Conservation (phyloP, 2,888 invertebrate species). For the Amphipyra tragopoginis region DNA sequence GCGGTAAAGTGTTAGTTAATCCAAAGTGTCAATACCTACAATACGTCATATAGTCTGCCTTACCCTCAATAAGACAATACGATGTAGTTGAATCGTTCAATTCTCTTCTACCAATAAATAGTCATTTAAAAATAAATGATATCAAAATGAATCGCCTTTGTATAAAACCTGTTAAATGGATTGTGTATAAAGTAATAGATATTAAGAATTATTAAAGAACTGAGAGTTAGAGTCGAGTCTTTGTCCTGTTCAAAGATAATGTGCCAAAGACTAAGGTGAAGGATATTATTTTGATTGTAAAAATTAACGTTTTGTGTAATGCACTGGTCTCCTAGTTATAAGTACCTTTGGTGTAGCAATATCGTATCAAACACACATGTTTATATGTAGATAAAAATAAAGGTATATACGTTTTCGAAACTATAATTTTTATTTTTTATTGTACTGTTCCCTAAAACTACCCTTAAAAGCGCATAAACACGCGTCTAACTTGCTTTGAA, state of each 20-base stretch:
- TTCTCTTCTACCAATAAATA: no score
- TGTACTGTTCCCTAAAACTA: no score
- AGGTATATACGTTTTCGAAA: slow-evolving; percentile 84
- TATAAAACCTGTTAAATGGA: slow-evolving; percentile 51
- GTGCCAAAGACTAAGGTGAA: slow-evolving; percentile 88
- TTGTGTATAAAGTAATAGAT: slow-evolving; percentile 72
- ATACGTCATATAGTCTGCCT: not conserved
- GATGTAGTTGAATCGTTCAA: no score
- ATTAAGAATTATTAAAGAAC: slow-evolving; percentile 78
- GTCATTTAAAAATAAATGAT: not conserved
- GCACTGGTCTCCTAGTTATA: slow-evolving; percentile 86
- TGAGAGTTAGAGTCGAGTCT: slow-evolving; percentile 84
- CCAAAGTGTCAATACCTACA: not conserved
- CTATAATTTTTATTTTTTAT: slow-evolving; percentile 43
- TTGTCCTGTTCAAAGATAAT: slow-evolving; percentile 88
- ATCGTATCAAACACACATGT: slow-evolving; percentile 83
- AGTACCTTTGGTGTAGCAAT: slow-evolving; percentile 84
- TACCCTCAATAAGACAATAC: not conserved
- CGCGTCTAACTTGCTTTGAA: no score
- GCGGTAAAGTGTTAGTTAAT: not conserved
- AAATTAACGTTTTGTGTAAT: slow-evolving; percentile 76
- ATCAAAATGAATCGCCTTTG: slow-evolving; percentile 45
- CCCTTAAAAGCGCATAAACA: no score
- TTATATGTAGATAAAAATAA: slow-evolving; percentile 88
- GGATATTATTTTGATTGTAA: slow-evolving; percentile 74